Conservation (phyloP, 1,140 invertebrate genomes). For the Drosophila sulfurigaster region DNA sequence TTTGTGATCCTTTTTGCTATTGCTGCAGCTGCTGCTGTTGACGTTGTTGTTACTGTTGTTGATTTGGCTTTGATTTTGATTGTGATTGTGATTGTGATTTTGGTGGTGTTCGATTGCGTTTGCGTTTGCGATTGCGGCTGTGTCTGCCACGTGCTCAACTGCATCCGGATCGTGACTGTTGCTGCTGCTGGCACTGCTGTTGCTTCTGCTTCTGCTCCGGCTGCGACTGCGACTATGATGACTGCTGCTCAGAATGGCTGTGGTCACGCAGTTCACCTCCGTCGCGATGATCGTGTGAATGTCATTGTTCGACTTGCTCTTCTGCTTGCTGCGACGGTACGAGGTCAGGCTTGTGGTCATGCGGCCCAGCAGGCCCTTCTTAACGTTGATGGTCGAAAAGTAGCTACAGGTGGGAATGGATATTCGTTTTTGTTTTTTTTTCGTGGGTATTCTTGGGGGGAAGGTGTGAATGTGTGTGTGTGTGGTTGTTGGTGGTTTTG, state of each 20-base stretch:
- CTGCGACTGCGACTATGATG: constrained; percentile 10
- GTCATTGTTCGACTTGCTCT: constrained; percentile 83
- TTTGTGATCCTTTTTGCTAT: constrained; percentile 30
- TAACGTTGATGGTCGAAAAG: constrained; percentile 82
- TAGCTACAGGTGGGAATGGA: constrained; percentile 57
- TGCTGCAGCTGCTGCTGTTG: background rate
- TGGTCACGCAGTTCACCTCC: constrained; percentile 58
- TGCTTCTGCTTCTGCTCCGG: constrained; percentile 11
- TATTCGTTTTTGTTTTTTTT: background rate
- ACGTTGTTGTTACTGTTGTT: background rate
- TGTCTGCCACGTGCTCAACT: constrained; percentile 5
- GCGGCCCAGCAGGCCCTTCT: constrained; percentile 79
- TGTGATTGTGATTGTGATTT: constrained; percentile 19
- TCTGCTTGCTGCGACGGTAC: constrained; percentile 81
- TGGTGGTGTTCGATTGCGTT: constrained; percentile 7
- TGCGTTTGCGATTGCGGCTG: background rate
- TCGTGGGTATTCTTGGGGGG: background rate
- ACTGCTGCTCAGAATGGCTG: constrained; percentile 50
- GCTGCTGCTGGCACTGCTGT: constrained; percentile 19
- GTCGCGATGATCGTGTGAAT: constrained; percentile 78
- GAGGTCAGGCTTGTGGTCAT: constrained; percentile 84
- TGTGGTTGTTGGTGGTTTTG: constrained; percentile 25
- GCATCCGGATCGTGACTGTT: constrained; percentile 19
- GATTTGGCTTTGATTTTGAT: constrained; percentile 12
- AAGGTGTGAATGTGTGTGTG: constrained; percentile 23